Evolutionary conservation across 2,797 vertebrate species (phyloP).

Genomic region (Perodicticus potto): DNA sequence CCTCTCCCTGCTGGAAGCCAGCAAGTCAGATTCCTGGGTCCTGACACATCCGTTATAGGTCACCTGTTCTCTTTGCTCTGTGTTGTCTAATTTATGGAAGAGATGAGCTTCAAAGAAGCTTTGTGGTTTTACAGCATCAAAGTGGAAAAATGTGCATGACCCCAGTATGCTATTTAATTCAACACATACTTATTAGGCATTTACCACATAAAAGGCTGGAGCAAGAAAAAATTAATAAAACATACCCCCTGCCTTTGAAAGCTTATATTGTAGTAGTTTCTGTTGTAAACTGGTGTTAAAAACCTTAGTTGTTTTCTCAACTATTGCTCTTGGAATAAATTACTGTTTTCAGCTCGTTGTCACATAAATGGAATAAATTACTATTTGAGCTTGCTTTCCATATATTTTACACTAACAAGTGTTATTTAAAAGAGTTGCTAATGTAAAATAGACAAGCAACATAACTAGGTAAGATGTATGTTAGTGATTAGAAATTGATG

Average conservation of each 20-base stretch:
- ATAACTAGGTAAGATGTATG: not conserved
- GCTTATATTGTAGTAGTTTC: not conserved
- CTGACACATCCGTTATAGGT: not conserved
- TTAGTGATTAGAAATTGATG: not conserved
- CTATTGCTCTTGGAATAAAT: not conserved
- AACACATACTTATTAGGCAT: not conserved
- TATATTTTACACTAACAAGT: not conserved
- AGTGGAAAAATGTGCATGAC: not conserved
- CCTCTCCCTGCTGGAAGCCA: not conserved
- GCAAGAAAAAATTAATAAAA: not conserved
- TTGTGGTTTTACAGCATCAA: not conserved
- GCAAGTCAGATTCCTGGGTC: not conserved
- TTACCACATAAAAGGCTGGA: not conserved
- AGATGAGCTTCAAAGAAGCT: not conserved
- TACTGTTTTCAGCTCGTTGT: not conserved
- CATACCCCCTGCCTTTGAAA: not conserved
- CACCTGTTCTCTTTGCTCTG: not conserved
- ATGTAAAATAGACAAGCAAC: not conserved
- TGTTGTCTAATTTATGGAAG: not conserved
- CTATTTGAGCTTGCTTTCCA: not conserved
- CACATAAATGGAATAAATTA: not conserved
- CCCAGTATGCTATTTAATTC: not conserved
- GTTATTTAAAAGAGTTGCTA: not conserved
- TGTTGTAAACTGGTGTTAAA: not conserved
- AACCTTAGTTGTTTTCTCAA: not conserved